These are phyloP conservation scores for Drosophila carrolli DNA, from an alignment of 1,140 invertebrate genomes.

Conservation along the genomic window DNA sequence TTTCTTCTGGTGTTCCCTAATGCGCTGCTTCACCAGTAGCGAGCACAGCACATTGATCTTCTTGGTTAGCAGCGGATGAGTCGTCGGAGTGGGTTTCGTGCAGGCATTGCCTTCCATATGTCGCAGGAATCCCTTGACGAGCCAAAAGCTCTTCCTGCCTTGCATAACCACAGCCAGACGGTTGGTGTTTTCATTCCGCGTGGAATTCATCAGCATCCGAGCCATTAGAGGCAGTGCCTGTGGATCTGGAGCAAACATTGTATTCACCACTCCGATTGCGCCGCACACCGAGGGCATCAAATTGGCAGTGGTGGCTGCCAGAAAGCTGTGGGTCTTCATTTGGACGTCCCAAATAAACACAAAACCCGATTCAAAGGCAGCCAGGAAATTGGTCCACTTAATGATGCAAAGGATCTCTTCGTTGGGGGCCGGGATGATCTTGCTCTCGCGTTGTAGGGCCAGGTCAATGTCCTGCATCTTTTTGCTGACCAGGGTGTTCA, in stretches of 20 bases:
- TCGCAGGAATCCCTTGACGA: constrained; percentile 74
- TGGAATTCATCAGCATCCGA: constrained; percentile 60
- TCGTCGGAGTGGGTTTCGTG: constrained; percentile 73
- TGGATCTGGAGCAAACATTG: constrained; percentile 46
- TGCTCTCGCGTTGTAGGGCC: constrained; percentile 75
- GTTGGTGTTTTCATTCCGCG: constrained; percentile 52
- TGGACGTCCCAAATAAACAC: constrained; percentile 80
- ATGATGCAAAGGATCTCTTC: constrained; percentile 79
- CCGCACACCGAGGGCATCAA: constrained; percentile 71
- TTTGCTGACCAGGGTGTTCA: constrained; percentile 78
- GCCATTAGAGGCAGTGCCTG: constrained; percentile 59
- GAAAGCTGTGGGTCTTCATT: constrained; percentile 56
- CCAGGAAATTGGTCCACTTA: constrained; percentile 77
- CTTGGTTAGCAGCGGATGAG: constrained; percentile 73
- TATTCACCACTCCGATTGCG: constrained; percentile 69
- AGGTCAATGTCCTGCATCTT: constrained; percentile 83
- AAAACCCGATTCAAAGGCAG: constrained; percentile 63
- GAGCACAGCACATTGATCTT: constrained; percentile 80
- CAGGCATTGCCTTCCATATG: constrained; percentile 68
- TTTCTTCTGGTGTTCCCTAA: constrained; percentile 56
- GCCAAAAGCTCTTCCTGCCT: constrained; percentile 72
- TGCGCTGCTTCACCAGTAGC: constrained; percentile 71
- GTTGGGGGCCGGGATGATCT: constrained; percentile 76
- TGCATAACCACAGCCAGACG: constrained; percentile 79
- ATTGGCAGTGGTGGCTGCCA: constrained; percentile 72